phyloP scores from a whole-genome alignment of 1,140 invertebrate genomes.

The Wasmannia auropunctata region DNA sequence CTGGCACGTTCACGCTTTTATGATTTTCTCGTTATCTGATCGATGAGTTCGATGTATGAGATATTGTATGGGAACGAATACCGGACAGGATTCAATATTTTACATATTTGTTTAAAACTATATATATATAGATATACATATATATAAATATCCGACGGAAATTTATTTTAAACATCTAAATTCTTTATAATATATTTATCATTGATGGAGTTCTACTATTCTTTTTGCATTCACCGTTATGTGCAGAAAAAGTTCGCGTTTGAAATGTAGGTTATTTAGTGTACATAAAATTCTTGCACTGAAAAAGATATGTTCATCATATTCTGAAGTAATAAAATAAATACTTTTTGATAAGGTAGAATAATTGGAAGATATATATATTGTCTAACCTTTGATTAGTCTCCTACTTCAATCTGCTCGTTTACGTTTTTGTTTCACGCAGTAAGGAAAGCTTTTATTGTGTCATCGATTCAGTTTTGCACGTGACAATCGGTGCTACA shows the following conservation, averaged over 20 bases:
- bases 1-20: neutral
- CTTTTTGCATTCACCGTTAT: constrained; percentile 28
- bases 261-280: constrained; percentile 50
- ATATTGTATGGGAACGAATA: neutral
- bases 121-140: constrained; percentile 36
- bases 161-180: constrained; percentile 46
- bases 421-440: constrained; percentile 7
- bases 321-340: constrained; percentile 35
- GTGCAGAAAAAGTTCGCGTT: constrained; percentile 36
- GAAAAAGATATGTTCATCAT: constrained; percentile 43
- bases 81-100: constrained; percentile 15
- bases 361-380: constrained; percentile 31
- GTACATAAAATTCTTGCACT: constrained; percentile 47
- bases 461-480: constrained; percentile 57
- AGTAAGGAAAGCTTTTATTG: constrained; percentile 50
- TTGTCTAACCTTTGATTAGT: constrained; percentile 30
- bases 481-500: constrained; percentile 65
- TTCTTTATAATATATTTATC: constrained; percentile 58
- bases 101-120: constrained; percentile 32
- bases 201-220: constrained; percentile 34
- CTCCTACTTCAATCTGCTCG: constrained; percentile 30
- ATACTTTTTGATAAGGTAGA: constrained; percentile 58
- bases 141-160: constrained; percentile 9
- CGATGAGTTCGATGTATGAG: neutral
- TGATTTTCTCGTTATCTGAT: constrained; percentile 16